Conservation (phyloP, 2,888 invertebrate species). For the Erebia epiphron region DNA sequence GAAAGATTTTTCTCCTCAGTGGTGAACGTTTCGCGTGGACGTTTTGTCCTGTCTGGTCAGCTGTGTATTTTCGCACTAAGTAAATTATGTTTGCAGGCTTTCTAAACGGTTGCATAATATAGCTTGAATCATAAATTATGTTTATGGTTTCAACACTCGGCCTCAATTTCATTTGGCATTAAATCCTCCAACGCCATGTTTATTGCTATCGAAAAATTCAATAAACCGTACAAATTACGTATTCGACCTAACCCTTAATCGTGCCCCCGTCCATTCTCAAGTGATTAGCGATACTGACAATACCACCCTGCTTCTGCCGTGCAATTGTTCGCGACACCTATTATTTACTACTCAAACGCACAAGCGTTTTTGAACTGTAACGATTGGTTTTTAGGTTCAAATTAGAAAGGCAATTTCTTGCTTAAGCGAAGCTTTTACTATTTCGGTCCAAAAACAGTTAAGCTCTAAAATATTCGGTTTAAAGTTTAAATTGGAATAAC, state of each 20-base stretch:
- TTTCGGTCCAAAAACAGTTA: slow-evolving; percentile 2
- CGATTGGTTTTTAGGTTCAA: slow-evolving; percentile 20
- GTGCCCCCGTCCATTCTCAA: slow-evolving; percentile 45
- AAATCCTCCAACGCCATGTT: slow-evolving; percentile 15
- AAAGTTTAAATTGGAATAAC: slow-evolving; percentile 34
- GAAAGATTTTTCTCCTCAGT: too few relatives aligned
- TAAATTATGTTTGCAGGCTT: too few relatives aligned
- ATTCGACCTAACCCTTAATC: slow-evolving; percentile 52
- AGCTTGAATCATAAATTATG: neutral
- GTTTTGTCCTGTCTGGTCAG: too few relatives aligned
- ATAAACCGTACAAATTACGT: slow-evolving; percentile 35
- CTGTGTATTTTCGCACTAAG: too few relatives aligned
- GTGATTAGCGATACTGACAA: slow-evolving; percentile 54
- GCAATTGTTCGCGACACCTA: slow-evolving; percentile 73
- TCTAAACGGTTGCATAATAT: neutral
- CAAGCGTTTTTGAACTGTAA: slow-evolving; percentile 47
- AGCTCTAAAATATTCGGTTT: neutral
- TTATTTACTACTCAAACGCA: slow-evolving; percentile 50
- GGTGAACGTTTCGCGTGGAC: too few relatives aligned
- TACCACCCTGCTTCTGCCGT: slow-evolving; percentile 54
- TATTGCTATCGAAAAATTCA: slow-evolving; percentile 29
- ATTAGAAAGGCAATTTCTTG: slow-evolving; percentile 50
- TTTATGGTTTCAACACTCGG: neutral
- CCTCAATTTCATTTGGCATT: slow-evolving; percentile 10
- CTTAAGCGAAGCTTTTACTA: slow-evolving; percentile 12